Conservation (phyloP, 2,888 invertebrate genomes). For the Melitaea athalia region DNA sequence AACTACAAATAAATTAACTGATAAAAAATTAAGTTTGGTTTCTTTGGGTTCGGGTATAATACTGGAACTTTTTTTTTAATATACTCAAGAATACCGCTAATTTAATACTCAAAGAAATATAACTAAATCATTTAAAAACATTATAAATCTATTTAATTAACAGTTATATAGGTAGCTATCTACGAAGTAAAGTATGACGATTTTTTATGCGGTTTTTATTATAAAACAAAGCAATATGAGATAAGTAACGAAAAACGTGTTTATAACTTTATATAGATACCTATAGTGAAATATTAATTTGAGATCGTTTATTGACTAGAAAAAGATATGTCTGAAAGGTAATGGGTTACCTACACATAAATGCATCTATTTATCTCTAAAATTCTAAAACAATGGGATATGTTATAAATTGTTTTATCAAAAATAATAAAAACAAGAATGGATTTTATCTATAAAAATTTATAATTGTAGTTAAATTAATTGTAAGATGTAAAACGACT, state of each 20-base stretch:
- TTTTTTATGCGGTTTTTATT: not conserved
- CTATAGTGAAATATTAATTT: not conserved
- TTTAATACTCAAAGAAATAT: too few species aligned
- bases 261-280: not conserved
- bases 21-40: too few species aligned
- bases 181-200: too few species aligned
- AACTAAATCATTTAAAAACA: too few species aligned
- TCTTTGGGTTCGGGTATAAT: too few species aligned
- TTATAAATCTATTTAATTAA: too few species aligned
- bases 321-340: slow-evolving; percentile 2
- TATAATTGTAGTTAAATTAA: not conserved
- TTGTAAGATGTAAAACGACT: not conserved
- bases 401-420: not conserved
- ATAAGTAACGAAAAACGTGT: not conserved
- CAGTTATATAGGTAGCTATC: too few species aligned
- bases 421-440: not conserved
- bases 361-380: not conserved
- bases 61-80: too few species aligned
- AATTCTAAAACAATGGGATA: not conserved
- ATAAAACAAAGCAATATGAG: not conserved
- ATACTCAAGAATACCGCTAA: too few species aligned
- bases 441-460: not conserved
- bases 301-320: not conserved
- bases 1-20: too few species aligned
- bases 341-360: not conserved